Evolutionary conservation across 2,888 invertebrate species (phyloP), one percentile per base, ranked within the genome.

Genomic region (Standfussiana lucernea): DNA sequence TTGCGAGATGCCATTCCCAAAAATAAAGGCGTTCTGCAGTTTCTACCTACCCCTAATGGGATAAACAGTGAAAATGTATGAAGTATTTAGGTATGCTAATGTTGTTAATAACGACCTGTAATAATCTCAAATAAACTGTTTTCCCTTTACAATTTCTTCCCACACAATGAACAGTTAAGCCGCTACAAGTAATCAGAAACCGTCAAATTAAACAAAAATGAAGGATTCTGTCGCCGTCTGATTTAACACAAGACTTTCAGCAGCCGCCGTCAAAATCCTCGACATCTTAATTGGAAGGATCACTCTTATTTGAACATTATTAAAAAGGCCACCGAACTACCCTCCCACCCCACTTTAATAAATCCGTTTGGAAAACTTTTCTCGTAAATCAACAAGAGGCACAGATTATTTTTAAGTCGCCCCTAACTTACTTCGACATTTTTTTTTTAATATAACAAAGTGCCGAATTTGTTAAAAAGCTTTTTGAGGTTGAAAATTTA

Each of bases 371-470:
- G 24, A 68, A 76, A 90, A 90, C 83, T 90, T 90, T 84, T 62
- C 80, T 87, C 90, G 86, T 90, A 90, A 90, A 90, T 90, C 90
- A 88, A 86, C 86, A 86, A 68, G 80, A 74, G 65, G 75, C 83
- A 78, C 73, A 87, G 86, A 89, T 90, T 90, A 89, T 89, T 90
- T 88, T 84, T 73, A 85, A 88, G 83, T 77, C 80, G 42, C 40
- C 40, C 65, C 73, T 47, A 79, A 86, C 68, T 86, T 82, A 84
- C 72, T 67, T 80, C 67, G 72, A 79, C 75, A 68, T 79, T 78
- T 84, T 85, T 85, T 81, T 79, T 84, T 72, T 67, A 79, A 83
- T 88, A 66, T 70, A 64, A 73, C 75, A 65, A 82, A 81, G 80
- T 81, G 77, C 69, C 24, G 15, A 80, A 80, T 86, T 78, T 74